Percentiles rank a stretch among this genome's conserved stretches.
These are phyloP conservation scores for Neoitamus cyanurus DNA, from an alignment of 2,888 invertebrate species.

Conservation along the genomic window DNA sequence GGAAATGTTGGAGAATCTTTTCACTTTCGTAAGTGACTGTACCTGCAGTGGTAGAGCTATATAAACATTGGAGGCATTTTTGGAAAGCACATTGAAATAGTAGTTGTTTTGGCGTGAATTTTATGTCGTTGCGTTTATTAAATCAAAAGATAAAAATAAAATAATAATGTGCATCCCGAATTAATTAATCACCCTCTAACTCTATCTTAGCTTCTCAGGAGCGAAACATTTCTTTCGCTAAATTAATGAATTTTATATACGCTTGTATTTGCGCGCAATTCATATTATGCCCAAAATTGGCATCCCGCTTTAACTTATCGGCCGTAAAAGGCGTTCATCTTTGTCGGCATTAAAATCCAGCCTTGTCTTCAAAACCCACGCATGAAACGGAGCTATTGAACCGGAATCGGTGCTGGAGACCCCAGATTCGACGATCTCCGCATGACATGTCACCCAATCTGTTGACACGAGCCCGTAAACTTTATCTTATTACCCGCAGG, in stretches of 20 bases:
- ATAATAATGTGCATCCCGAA: no score
- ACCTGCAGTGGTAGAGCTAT: no score
- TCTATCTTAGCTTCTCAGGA: neutral
- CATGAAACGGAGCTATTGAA: neutral
- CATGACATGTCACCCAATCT: neutral
- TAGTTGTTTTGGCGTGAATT: no score
- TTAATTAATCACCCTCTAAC: no score
- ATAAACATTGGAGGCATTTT: no score
- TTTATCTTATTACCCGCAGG: constrained; percentile 15
- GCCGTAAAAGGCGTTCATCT: neutral
- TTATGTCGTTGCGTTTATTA: no score
- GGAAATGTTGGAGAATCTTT: no score
- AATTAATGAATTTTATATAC: neutral
- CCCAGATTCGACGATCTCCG: neutral
- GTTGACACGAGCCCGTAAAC: neutral
- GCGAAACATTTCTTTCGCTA: neutral
- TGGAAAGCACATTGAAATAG: no score
- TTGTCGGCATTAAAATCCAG: neutral
- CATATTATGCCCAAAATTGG: neutral
- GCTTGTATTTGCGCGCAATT: neutral
- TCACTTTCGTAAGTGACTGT: no score
- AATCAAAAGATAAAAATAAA: no score
- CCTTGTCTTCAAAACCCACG: neutral
- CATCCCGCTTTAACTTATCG: neutral
- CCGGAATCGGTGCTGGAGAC: neutral